phyloP scores from a whole-genome alignment of 1,140 invertebrate species.

The Drosophila pallidifrons region DNA sequence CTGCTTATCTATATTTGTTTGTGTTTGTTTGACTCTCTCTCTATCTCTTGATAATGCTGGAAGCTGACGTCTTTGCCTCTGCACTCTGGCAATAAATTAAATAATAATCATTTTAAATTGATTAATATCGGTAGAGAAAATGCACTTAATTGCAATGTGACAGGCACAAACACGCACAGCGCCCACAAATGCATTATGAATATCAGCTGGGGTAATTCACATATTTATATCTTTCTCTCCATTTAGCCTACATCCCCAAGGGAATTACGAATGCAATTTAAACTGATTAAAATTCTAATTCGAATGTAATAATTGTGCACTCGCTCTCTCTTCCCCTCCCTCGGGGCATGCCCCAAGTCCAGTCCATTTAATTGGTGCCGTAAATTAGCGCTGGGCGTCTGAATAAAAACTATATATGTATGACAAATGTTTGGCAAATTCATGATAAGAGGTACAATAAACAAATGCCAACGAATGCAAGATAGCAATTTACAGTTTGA shows the following conservation, averaged over 20 bases:
- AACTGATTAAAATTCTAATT: constrained; percentile 56
- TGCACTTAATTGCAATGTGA: constrained; percentile 19
- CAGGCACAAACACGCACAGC: constrained; percentile 6
- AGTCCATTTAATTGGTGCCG: neutral
- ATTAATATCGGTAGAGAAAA: constrained; percentile 26
- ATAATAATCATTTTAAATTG: constrained; percentile 36
- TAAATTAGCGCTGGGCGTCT: constrained; percentile 5
- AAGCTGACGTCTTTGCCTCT: neutral
- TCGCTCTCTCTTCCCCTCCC: neutral
- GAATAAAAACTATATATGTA: neutral
- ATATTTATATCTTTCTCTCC: constrained; percentile 24
- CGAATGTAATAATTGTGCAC: constrained; percentile 44
- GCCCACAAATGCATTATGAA: constrained; percentile 1
- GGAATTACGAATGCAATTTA: constrained; percentile 24
- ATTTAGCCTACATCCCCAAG: neutral
- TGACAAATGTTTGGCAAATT: constrained; percentile 20
- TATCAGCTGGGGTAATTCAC: constrained; percentile 46
- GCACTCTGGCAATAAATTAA: constrained; percentile 18
- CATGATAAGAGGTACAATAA: constrained; percentile 14
- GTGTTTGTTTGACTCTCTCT: constrained; percentile 11
- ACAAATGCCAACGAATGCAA: constrained; percentile 5
- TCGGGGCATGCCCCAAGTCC: no score
- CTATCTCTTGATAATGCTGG: constrained; percentile 1
- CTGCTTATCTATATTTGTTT: neutral
- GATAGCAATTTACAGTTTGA: no score